Evolutionary conservation across 2,888 invertebrate genomes (phyloP), one percentile per base, ranked within the genome.

Genomic region (Congeria kusceri): DNA sequence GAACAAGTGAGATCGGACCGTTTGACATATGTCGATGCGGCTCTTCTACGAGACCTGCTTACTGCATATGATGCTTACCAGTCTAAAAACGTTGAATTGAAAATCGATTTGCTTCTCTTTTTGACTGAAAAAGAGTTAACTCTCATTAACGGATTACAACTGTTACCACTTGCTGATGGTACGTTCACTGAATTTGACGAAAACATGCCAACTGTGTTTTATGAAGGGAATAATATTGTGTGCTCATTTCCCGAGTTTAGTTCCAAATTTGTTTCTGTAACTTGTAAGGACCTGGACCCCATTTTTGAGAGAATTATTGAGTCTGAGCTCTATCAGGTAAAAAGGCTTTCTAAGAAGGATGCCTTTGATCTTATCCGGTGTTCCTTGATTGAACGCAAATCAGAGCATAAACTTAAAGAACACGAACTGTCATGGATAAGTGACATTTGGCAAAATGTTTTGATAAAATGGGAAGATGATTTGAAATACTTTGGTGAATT

Each of bases 91-190:
- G 25, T 7, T 27, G 18, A 49, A 13, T 13, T 47, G n/a, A 69
- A 69, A 32, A 18, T 49, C 7, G 53, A 62, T 9, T 28, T 69
- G 9, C 29, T 69, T 20, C 5, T 69, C 23, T 11, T 69, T 23
- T 58, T 62, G n/a, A 27, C 4, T 1, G 62, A 62, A 27, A 3
- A 59, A 9, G n/a, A 20, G 5, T 7, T 18, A 13, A 32, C 47
- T 28, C n/a, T 13, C 20, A 18, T 56, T 20, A 53, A 62, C 11
- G 11, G 28, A 13, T 25, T 62, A 18, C 32, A 69, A 39, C 47
- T 69, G n/a, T 18, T 69, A 23, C 69, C 69, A 20, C 53, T 69
- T 13, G 69, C 69, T 1, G 53, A 69, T 69, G 61, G 25, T 4
- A 23, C 62, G 23, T 69, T 69, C 25, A 39, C 49, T 13, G n/a